Evolutionary conservation across 2,113 vertebrate species (phyloP).

Genomic region (Gymnocephalus cernua): DNA sequence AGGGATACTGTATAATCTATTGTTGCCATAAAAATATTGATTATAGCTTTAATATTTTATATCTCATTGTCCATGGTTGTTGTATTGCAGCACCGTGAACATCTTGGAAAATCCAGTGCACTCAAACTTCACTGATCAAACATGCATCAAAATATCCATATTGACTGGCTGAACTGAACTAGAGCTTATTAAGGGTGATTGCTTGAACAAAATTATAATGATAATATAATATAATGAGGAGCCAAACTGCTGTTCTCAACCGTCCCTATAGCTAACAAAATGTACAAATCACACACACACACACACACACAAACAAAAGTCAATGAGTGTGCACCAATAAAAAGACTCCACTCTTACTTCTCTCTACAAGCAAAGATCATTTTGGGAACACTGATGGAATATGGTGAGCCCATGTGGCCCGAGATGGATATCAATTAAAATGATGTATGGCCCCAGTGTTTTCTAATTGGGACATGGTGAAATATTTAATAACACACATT

Average conservation of each 20-base stretch:
- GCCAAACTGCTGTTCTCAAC: conserved; percentile 57
- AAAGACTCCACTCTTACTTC: conserved; percentile 44
- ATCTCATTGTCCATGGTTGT: not conserved
- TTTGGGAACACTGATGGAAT: conserved; percentile 72
- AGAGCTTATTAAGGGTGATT: conserved; percentile 70
- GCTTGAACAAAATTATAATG: conserved; percentile 61
- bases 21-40: conserved; percentile 7
- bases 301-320: conserved; percentile 36
- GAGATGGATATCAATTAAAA: conserved; percentile 85
- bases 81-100: not conserved
- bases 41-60: not conserved
- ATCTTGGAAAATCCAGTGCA: not conserved
- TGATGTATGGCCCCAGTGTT: conserved; percentile 82
- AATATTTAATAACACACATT: conserved; percentile 88
- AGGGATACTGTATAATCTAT: not conserved
- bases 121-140: conserved; percentile 41
- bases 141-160: conserved; percentile 55
- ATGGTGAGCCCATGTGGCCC: conserved; percentile 73
- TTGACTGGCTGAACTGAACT: conserved; percentile 38
- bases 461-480: conserved; percentile 87
- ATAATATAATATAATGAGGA: conserved; percentile 81
- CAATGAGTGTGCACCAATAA: conserved; percentile 53
- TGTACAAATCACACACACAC: conserved; percentile 50
- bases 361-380: conserved; percentile 58
- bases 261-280: conserved; percentile 58